A percentile compares a stretch with the other conserved stretches of the same genome.
Evolutionary conservation across 2,888 invertebrate species (phyloP).

Genomic region (Rotaria magnacalcarata): DNA sequence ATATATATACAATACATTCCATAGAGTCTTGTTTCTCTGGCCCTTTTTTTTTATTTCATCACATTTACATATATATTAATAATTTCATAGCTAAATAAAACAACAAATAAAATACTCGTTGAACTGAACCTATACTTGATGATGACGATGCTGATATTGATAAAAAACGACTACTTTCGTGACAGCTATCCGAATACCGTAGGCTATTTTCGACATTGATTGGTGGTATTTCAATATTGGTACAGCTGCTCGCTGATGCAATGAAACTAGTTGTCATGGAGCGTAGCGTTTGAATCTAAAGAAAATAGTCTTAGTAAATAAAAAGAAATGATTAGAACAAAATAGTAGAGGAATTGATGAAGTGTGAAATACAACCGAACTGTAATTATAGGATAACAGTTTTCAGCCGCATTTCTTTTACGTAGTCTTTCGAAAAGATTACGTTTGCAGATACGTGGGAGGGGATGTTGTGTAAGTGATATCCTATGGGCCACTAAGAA

Average conservation of each 20-base stretch:
- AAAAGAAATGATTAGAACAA: no score
- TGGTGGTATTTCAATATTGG: background rate
- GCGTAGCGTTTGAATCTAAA: background rate
- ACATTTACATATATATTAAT: conserved; percentile 1
- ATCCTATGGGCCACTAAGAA: no score
- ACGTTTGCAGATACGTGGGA: no score
- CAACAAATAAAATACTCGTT: background rate
- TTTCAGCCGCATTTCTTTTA: no score
- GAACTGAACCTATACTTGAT: background rate
- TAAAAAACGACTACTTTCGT: background rate
- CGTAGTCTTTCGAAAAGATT: no score
- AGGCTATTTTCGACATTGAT: background rate
- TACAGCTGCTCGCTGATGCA: background rate
- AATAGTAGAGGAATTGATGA: no score
- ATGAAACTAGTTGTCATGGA: background rate
- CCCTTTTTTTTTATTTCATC: background rate
- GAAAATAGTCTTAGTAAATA: no score
- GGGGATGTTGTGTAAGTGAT: no score
- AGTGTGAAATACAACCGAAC: no score
- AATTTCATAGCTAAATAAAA: background rate
- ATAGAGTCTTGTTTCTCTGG: background rate
- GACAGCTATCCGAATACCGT: background rate
- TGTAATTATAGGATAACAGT: no score
- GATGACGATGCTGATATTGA: background rate
- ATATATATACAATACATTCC: background rate